Percentiles rank a stretch among this genome's conserved stretches.
phyloP scores from a whole-genome alignment of 2,113 vertebrate genomes.

The Malurus melanocephalus region DNA sequence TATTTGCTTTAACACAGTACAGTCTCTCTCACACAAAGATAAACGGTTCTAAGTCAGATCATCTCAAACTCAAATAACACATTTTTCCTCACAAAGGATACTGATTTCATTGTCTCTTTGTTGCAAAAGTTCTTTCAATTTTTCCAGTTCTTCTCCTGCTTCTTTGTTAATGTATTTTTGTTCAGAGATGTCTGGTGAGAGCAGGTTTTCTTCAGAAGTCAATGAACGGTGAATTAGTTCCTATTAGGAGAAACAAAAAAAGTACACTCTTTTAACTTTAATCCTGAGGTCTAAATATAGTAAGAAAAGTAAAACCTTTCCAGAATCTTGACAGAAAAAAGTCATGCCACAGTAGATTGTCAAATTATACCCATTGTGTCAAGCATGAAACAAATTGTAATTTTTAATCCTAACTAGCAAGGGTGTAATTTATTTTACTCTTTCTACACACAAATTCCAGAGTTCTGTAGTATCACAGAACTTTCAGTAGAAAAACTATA shows the following conservation, averaged over 20 bases:
- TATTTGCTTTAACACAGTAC: background rate
- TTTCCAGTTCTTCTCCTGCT: slow-evolving; percentile 65
- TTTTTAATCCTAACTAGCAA: background rate
- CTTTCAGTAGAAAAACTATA: background rate
- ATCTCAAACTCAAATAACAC: background rate
- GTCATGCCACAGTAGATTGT: background rate
- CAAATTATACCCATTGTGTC: background rate
- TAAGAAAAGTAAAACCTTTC: background rate
- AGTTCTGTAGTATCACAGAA: background rate
- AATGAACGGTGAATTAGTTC: slow-evolving; percentile 64
- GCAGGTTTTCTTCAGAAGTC: background rate
- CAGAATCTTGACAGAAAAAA: background rate
- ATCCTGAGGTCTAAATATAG: background rate
- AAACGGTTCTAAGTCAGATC: background rate
- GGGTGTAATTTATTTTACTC: background rate
- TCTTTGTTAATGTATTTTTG: background rate
- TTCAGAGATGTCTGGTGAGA: background rate
- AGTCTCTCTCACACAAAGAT: background rate
- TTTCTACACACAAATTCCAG: background rate
- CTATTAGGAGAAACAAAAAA: slow-evolving; percentile 57
- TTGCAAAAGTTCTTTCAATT: slow-evolving; percentile 77
- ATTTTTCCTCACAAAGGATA: slow-evolving; percentile 81
- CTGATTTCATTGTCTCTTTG: slow-evolving; percentile 93
- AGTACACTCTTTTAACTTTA: background rate
- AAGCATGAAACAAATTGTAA: background rate